Conservation (phyloP, 2,888 invertebrate species). For the Salticus scenicus region DNA sequence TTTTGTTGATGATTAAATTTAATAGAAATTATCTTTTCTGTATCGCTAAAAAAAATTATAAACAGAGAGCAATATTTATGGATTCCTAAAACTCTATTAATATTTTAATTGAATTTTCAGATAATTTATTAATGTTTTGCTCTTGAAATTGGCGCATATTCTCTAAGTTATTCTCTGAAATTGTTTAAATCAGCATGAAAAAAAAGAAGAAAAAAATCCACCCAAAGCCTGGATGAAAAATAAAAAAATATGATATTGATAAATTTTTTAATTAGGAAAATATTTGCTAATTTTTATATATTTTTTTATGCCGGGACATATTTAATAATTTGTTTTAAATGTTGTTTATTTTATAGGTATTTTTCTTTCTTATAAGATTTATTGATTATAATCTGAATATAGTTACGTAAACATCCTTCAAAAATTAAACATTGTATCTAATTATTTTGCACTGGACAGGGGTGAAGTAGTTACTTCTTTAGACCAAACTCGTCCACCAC, state of each 20-base stretch:
- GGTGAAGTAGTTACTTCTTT: too few relatives aligned
- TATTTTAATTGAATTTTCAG: constrained; percentile 55
- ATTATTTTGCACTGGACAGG: too few relatives aligned
- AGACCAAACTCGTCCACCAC: too few relatives aligned
- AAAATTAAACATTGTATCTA: too few relatives aligned
- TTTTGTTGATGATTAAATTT: constrained; percentile 57
- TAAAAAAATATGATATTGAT: background rate
- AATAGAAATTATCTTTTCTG: constrained; percentile 22
- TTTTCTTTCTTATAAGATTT: too few relatives aligned
- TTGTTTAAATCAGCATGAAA: background rate
- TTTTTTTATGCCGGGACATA: background rate
- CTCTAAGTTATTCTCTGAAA: background rate
- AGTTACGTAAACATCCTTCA: too few relatives aligned
- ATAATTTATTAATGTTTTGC: constrained; percentile 38
- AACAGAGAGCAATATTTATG: constrained; percentile 22
- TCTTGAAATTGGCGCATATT: constrained; percentile 15
- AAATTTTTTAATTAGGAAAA: background rate
- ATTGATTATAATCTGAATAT: too few relatives aligned
- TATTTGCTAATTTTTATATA: background rate
- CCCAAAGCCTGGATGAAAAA: too few relatives aligned
- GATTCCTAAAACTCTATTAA: constrained; percentile 40
- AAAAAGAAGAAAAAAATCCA: too few relatives aligned
- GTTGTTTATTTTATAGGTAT: too few relatives aligned
- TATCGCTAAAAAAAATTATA: constrained; percentile 13
- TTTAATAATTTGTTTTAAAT: too few relatives aligned